Conservation (phyloP, 2,888 invertebrate species). For the Meganola albula region DNA sequence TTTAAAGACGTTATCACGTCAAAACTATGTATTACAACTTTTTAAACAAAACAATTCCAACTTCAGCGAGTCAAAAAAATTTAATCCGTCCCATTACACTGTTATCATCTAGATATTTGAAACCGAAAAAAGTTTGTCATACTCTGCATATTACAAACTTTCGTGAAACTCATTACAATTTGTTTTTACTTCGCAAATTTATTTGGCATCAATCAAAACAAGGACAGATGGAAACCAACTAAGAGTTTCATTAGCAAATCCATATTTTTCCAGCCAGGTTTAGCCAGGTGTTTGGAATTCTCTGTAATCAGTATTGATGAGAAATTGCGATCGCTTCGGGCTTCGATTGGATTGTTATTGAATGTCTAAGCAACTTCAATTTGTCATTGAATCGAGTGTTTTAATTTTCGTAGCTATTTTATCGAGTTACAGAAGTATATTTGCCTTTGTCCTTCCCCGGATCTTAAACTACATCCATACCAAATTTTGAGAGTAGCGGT, state of each 20-base stretch:
- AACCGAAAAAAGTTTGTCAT: no score
- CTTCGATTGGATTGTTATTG: constrained; percentile 35
- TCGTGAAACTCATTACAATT: constrained; percentile 30
- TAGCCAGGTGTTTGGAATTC: constrained; percentile 36
- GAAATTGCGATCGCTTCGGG: constrained; percentile 34
- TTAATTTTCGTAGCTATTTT: constrained; percentile 15
- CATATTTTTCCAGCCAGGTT: constrained; percentile 41
- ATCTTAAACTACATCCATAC: no score
- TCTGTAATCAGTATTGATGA: constrained; percentile 39
- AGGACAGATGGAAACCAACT: constrained; percentile 46
- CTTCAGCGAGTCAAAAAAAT: no score
- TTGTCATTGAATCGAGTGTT: constrained; percentile 23
- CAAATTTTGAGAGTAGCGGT: no score
- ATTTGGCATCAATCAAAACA: constrained; percentile 44
- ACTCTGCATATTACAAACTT: constrained; percentile 17
- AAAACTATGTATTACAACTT: no score
- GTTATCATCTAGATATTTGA: no score
- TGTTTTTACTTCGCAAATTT: constrained; percentile 26
- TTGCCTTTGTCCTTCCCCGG: no score
- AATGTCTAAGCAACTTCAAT: constrained; percentile 26
- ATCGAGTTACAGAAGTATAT: neutral
- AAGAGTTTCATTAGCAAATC: constrained; percentile 53
- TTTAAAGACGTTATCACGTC: no score
- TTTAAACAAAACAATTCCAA: no score
- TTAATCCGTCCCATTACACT: no score